Conservation (phyloP, 2,888 invertebrate species). For the Celastrina argiolus region DNA sequence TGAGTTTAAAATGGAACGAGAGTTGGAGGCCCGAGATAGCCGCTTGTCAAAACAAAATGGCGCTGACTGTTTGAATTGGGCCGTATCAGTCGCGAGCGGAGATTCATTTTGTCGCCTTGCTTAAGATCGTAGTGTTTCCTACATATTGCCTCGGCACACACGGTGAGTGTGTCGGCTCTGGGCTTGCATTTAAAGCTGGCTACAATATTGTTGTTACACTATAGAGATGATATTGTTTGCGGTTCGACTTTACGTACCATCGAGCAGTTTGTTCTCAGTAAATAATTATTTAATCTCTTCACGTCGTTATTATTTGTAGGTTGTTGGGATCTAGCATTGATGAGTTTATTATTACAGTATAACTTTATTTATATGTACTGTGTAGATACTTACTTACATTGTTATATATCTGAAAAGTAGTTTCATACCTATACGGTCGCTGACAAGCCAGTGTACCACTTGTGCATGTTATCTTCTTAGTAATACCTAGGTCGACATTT, state of each 20-base stretch:
- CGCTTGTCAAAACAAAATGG: constrained; percentile 77
- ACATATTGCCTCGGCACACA: constrained; percentile 77
- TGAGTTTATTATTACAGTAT: neutral
- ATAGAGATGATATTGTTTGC: constrained; percentile 75
- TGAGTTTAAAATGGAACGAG: constrained; percentile 49
- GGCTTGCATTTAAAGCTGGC: constrained; percentile 75
- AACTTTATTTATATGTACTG: neutral
- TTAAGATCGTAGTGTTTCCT: constrained; percentile 73
- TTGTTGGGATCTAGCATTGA: neutral
- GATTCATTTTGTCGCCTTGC: constrained; percentile 78
- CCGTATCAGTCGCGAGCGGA: constrained; percentile 76
- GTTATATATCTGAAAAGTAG: no score
- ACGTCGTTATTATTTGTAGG: constrained; percentile 8
- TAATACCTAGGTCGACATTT: no score
- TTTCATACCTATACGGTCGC: no score
- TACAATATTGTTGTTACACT: constrained; percentile 77
- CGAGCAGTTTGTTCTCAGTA: constrained; percentile 61
- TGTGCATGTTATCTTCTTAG: no score
- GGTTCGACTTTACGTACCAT: constrained; percentile 72
- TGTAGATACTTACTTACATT: neutral
- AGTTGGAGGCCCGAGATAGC: constrained; percentile 51
- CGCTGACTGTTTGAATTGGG: constrained; percentile 77
- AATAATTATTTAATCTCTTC: constrained; percentile 18
- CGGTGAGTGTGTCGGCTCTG: constrained; percentile 68
- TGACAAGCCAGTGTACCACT: no score